These are phyloP conservation scores for Ctenopoma multispine DNA, from an alignment of 2,797 vertebrate species.

Conservation along the genomic window DNA sequence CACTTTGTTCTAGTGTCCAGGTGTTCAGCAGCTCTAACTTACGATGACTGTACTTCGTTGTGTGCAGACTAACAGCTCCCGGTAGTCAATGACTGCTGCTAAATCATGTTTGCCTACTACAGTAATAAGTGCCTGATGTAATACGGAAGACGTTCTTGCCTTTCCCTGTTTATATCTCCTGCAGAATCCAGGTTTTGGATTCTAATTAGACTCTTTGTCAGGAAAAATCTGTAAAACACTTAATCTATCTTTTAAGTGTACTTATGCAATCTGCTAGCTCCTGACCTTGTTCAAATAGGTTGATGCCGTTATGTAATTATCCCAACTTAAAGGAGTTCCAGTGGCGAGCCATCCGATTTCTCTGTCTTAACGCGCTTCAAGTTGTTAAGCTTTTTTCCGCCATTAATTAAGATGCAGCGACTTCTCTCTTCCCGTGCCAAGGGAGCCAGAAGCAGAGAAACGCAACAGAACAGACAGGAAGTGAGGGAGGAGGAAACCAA, in stretches of 20 bases:
- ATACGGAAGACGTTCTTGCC: background rate
- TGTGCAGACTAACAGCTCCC: slow-evolving; percentile 1
- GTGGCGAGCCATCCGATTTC: slow-evolving; percentile 38
- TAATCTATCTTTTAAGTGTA: background rate
- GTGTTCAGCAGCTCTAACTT: background rate
- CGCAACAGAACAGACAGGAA: slow-evolving; percentile 20
- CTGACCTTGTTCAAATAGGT: slow-evolving; percentile 27
- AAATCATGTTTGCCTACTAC: slow-evolving; percentile 11
- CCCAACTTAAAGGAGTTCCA: slow-evolving; percentile 53
- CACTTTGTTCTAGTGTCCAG: background rate
- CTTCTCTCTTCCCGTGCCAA: slow-evolving; percentile 66
- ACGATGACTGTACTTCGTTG: background rate
- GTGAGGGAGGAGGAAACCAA: slow-evolving; percentile 11
- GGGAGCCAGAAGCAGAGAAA: slow-evolving; percentile 45
- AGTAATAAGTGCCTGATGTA: slow-evolving; percentile 4
- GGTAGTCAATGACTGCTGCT: background rate
- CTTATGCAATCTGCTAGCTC: background rate
- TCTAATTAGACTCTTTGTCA: background rate
- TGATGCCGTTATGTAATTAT: slow-evolving; percentile 66
- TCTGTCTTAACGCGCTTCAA: slow-evolving; percentile 34
- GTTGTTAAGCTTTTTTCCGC: slow-evolving; percentile 56
- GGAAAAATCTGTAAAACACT: background rate
- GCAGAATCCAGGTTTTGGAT: background rate
- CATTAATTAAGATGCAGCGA: slow-evolving; percentile 69
- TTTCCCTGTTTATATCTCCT: background rate